Evolutionary conservation across 2,797 vertebrate genomes (phyloP).

Genomic region (Balearica regulorum): DNA sequence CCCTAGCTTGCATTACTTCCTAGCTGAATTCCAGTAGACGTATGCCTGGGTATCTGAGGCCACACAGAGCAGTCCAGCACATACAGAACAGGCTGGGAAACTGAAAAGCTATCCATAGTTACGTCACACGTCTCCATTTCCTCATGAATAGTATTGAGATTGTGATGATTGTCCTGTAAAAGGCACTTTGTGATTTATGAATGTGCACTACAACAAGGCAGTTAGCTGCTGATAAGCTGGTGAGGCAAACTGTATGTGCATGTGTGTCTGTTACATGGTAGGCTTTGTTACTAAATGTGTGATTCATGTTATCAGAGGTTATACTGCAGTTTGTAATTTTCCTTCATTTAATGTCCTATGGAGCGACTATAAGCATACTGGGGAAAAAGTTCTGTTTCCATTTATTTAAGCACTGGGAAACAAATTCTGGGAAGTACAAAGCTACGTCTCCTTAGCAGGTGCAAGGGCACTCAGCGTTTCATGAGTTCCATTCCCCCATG

Average conservation of each 20-base stretch:
- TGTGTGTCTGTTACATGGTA: not conserved
- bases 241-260: not conserved
- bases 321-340: not conserved
- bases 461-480: not conserved
- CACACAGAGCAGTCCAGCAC: not conserved
- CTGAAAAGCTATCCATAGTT: not conserved
- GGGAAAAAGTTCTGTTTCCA: not conserved
- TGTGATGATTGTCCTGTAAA: not conserved
- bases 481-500: not conserved
- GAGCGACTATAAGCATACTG: not conserved
- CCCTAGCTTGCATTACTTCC: not conserved
- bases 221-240: not conserved
- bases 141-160: not conserved
- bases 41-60: not conserved
- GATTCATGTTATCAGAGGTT: not conserved
- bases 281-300: not conserved
- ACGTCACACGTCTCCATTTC: not conserved
- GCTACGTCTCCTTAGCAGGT: not conserved
- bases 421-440: not conserved
- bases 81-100: not conserved
- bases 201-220: not conserved
- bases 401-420: not conserved
- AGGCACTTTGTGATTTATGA: not conserved
- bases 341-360: not conserved
- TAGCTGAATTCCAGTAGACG: not conserved